Evolutionary conservation across 2,113 vertebrate genomes (phyloP), one percentile per base, ranked within the genome.

Genomic region (Jaculus jaculus): DNA sequence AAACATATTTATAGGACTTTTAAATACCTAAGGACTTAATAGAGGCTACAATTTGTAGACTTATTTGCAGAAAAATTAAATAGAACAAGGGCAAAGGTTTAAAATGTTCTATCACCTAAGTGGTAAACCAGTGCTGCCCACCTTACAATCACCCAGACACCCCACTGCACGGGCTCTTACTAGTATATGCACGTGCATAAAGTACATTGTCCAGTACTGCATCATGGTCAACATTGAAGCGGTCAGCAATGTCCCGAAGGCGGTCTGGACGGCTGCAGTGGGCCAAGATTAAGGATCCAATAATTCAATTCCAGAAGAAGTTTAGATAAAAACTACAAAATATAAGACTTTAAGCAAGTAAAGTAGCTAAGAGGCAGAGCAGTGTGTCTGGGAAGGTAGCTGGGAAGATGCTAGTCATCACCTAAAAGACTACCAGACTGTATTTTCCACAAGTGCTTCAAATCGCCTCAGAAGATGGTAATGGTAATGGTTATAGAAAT

Each of bases 151-250:
- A 81, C 63, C n/a, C 60, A 75, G 87, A 37, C 60, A 32, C 34
- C 7, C 69, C 66, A 24, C 8, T 42, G 37, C 84, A 30, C 3
- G 18, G 54, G 79, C 8, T 91, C 99, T 98, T 98, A 99, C 99
- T 99, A 0, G 99, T 99, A 28, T 99, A 99, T 87, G 99, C 99
- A 26, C 99, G 98, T 24, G 99, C 99, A 16, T 99, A 99, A 9
- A 99, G 98, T 73, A 99, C 99, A 0, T 99, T 99, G 97, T 99
- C 99, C 96, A 99, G 98, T 3, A 99, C 99, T 54, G 99, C 99
- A 30, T 99, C 98, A 0, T 99, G 99, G 97, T 99, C 99, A 93
- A 99, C 98, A 2, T 98, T 99, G 97, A 99, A 99, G 94, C 99
- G 98, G 95, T 99, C 99, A 37, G 99, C 99, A 30, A 99, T 99